Base-by-base conservation (phyloP, 1,140 invertebrate genomes). In the Hylaeus volcanicus region DNA sequence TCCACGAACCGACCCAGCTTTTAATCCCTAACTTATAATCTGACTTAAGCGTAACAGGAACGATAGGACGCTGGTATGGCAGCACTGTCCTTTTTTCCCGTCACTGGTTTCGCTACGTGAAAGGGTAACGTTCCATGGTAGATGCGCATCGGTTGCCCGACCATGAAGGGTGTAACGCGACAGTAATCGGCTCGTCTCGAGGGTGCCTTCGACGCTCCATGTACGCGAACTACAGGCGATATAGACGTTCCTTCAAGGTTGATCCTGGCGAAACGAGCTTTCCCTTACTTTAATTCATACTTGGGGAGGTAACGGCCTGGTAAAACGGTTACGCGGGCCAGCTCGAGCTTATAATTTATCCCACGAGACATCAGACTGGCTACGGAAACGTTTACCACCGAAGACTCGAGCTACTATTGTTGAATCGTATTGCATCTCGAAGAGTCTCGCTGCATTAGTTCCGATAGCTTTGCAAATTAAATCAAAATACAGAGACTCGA, bases 71-170 rank as follows among this genome's bases (percentile, higher is more conserved):
- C 26, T 26, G 26, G 26, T 26, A 26, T 26, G 26, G 26, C 26
- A 26, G 26, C 26, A 26, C 26, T 26, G 26, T 26, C 26, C 26
- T 26, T 26, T 26, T 26, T 26, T 26, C 26, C 26, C 26, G 26
- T 26, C 26, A 26, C 26, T 26, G 26, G 26, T 26, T 26, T 26
- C 26, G 26, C 26, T 26, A 26, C 82, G 87, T 88, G 88, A 88
- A 86, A 89, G 87, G 87, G 89, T 88, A 88, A 87, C 84, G 83
- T 81, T 82, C 80, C 77, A 56, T 75, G 74, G 81, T 85, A 85
- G 82, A 69, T 74, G 61, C n/a, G 70, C 68, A 41, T 55, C 26
- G 70, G 39, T 51, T 1, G 41, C 12, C 39, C 48, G 61, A 71
- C 48, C 9, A 5, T 60, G 74, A 66, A 58, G 45, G 58, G 63